Evolutionary conservation across 2,797 vertebrate species (phyloP).

Genomic region (Enteromius argenteus): DNA sequence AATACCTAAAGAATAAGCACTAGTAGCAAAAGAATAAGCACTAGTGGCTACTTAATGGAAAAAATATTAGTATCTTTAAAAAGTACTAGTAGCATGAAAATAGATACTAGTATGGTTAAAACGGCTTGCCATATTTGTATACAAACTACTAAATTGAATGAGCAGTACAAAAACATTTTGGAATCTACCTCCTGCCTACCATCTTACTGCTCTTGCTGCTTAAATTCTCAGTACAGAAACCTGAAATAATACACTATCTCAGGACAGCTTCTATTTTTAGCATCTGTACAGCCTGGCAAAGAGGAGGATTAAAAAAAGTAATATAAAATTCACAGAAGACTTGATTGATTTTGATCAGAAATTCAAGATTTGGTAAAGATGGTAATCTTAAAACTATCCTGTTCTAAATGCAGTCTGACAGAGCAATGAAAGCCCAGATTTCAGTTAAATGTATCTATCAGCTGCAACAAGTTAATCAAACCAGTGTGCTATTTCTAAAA

Average conservation of each 20-base stretch:
- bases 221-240: constrained; percentile 37
- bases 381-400: not conserved
- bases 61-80: no score
- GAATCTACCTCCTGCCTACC: constrained; percentile 47
- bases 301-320: not conserved
- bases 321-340: not conserved
- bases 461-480: no score
- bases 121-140: no score
- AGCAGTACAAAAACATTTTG: constrained; percentile 3
- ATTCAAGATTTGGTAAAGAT: not conserved
- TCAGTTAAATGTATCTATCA: not conserved
- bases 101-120: no score
- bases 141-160: not conserved
- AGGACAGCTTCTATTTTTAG: constrained; percentile 50
- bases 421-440: not conserved
- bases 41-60: no score
- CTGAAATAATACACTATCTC: constrained; percentile 38
- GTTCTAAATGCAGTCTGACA: not conserved
- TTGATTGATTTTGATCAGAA: not conserved
- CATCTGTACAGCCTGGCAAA: constrained; percentile 3
- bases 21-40: no score
- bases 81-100: no score
- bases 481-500: not conserved
- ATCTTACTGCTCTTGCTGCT: constrained; percentile 14
- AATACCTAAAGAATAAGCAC: no score